phyloP scores from a whole-genome alignment of 2,113 vertebrate species.

The Passerina amoena region DNA sequence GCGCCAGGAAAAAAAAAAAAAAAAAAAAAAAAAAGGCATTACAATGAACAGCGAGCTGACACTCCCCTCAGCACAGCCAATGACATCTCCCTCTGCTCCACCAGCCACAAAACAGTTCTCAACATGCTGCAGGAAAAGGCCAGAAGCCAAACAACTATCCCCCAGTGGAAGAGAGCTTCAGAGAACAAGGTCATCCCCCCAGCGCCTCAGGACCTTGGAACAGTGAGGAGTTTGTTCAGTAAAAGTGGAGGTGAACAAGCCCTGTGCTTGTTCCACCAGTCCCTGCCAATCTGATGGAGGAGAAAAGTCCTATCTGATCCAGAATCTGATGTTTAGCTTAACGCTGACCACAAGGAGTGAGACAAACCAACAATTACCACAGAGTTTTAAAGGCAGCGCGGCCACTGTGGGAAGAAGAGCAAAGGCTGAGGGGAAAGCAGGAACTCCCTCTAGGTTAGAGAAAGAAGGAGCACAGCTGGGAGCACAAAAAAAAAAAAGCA shows the following conservation, averaged over 20 bases:
- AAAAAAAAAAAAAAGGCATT: not conserved
- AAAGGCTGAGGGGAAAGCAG: not conserved
- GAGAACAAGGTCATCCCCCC: not conserved
- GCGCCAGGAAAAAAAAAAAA: not conserved
- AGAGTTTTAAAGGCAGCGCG: not conserved
- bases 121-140: not conserved
- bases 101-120: not conserved
- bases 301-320: not conserved
- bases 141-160: not conserved
- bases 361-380: not conserved
- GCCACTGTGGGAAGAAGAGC: not conserved
- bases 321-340: not conserved
- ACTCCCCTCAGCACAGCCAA: not conserved
- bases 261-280: not conserved
- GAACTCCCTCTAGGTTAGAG: not conserved
- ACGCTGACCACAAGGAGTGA: not conserved
- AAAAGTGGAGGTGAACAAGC: slow-evolving; percentile 10
- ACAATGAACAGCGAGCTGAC: not conserved
- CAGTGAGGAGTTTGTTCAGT: not conserved
- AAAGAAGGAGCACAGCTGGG: not conserved
- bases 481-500: not conserved
- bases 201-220: not conserved
- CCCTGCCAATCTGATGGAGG: not conserved
- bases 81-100: not conserved
- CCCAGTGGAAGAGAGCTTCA: not conserved